Evolutionary conservation across 2,113 vertebrate species (phyloP).

Genomic region (Pithys albifrons): DNA sequence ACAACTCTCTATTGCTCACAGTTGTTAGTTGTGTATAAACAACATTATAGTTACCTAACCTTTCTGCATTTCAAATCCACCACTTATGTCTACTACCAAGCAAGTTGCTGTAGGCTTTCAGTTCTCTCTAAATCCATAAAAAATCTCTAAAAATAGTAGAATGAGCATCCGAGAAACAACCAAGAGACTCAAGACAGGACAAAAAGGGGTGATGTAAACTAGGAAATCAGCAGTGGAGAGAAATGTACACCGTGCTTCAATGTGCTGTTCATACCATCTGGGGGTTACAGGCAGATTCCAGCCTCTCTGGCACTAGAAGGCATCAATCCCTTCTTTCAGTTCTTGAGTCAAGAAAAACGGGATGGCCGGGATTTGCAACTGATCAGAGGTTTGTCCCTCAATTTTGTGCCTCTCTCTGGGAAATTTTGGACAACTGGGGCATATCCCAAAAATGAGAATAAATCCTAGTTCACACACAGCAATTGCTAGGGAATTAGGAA

Average conservation of each 20-base stretch:
- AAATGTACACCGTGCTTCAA: not conserved
- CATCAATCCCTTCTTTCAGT: not conserved
- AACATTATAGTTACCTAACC: not conserved
- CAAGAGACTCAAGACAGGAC: not conserved
- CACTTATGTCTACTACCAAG: not conserved
- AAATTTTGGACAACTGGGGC: not conserved
- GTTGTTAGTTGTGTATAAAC: not conserved
- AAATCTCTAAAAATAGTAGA: not conserved
- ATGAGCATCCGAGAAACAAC: not conserved
- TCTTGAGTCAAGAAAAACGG: not conserved
- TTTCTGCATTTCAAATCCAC: conserved; percentile 42
- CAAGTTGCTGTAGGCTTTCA: not conserved
- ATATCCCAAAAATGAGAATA: not conserved
- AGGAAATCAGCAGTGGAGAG: not conserved
- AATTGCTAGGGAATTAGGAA: not conserved
- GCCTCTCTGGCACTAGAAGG: not conserved
- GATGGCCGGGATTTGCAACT: not conserved
- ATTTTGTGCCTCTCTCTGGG: not conserved
- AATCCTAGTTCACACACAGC: not conserved
- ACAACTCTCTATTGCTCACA: not conserved
- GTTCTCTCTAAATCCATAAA: not conserved
- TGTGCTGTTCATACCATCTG: not conserved
- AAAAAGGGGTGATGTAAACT: not conserved
- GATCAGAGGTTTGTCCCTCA: not conserved
- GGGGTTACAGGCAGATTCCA: not conserved